Evolutionary conservation across 2,797 vertebrate genomes (phyloP), one percentile per base, ranked within the genome.

Genomic region (Notamacropus eugenii): DNA sequence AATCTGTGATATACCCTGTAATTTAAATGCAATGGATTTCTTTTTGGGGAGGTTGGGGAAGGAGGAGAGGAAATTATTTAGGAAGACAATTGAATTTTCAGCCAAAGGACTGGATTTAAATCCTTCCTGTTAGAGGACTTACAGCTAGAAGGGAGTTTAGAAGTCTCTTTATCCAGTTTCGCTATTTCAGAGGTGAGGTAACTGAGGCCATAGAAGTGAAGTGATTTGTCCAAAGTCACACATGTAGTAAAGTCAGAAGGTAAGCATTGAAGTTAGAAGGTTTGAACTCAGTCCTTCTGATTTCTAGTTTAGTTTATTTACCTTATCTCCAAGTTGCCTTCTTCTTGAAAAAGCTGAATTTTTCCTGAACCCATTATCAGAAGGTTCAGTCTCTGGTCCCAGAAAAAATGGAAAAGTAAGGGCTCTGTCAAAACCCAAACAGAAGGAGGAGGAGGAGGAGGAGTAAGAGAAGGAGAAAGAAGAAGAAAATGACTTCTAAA

Each of bases 1-100:
- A 95, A 55, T 93, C 92, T 98, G 87, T 82, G 93, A 55, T 95
- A 93, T 27, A 0, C 91, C 57, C 55, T 52, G 59, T 54, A 91
- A 40, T 40, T 29, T 62, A 95, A 93, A 92, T 5, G 31, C 13
- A 52, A 34, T 74, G 46, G 24, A 9, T 90, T 82, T 87, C 40
- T 22, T 1, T 93, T 22, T 24, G 1, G 40, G 19, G 24, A 5
- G 40, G 19, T 19, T 8, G 12, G 67, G 4, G 67, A 19, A n/a
- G 19, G 2, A 82, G 8, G 2, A 82, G 22, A 10, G 22, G 19
- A 46, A 82, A 46, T 82, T 82, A 40, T 22, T 74, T 74, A 74
- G 67, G 5, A 74, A 74, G n/a, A 4, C n/a, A 46, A 46, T 11
- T 46, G 8, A 82, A 46, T 82, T 24, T 8, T 0, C 1, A 46